A percentile compares a stretch with the other conserved stretches of the same genome.
phyloP scores from a whole-genome alignment of 2,888 invertebrate species.

The Melanostoma scalare region DNA sequence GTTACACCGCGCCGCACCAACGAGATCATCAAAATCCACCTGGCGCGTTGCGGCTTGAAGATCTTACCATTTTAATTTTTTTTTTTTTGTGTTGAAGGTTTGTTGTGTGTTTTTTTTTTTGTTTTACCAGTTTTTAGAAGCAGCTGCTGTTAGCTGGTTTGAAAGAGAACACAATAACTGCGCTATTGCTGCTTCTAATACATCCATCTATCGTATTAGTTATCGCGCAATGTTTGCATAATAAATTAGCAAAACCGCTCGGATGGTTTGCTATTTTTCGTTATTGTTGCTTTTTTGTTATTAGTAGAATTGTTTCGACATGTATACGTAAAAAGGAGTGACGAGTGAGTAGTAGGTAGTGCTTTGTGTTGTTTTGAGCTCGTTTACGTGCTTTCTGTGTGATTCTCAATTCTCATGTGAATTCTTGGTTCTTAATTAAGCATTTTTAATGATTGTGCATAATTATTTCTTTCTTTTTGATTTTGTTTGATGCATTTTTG shows the following conservation, averaged over 20 bases:
- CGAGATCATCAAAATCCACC: conserved; percentile 66
- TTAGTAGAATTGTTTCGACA: conserved; percentile 20
- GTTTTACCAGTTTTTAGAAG: conserved; percentile 36
- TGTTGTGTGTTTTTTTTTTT: conserved; percentile 42
- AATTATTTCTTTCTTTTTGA: conserved; percentile 13
- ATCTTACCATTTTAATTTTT: conserved; percentile 60
- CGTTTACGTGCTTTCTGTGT: conserved; percentile 64
- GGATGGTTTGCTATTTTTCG: conserved; percentile 54
- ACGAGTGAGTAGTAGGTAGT: conserved; percentile 18
- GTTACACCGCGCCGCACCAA: conserved; percentile 7
- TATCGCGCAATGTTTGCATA: conserved; percentile 71
- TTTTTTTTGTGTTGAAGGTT: conserved; percentile 39
- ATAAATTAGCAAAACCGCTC: conserved; percentile 69
- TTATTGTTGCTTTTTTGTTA: conserved; percentile 43
- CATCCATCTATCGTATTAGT: conserved; percentile 33
- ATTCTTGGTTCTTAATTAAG: conserved; percentile 62
- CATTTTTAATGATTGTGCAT: conserved; percentile 56
- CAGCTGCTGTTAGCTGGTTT: conserved; percentile 30
- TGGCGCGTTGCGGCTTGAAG: conserved; percentile 55
- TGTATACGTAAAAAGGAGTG: neutral
- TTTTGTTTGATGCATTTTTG: conserved; percentile 37
- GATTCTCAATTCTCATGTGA: conserved; percentile 63
- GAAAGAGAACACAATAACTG: conserved; percentile 55
- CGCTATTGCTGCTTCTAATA: conserved; percentile 34
- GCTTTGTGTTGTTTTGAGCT: conserved; percentile 56